Base-by-base conservation (phyloP, 2,888 invertebrate species). In the Kuschelorhynchus macadamiae region DNA sequence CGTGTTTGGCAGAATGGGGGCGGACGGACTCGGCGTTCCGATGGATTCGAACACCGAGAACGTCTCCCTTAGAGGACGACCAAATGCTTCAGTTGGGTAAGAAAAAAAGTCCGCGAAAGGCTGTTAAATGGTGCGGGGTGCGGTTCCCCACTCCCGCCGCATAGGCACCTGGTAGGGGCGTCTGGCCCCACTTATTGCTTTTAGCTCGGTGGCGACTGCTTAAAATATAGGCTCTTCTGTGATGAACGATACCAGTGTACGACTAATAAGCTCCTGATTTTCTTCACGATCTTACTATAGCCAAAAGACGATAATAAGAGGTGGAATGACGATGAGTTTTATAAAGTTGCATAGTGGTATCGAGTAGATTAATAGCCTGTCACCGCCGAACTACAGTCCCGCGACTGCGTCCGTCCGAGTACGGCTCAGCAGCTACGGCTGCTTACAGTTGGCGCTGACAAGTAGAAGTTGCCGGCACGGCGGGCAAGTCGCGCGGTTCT, bases 1-100 rank as follows among this genome's bases (percentile, higher is more conserved):
- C 79, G 72, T 76, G 79, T 82, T 83, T 82, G 82, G 81, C 81
- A 82, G 81, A 83, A 77, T 74, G 74, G 74, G 72, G 60, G 72
- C 74, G 71, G 57, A 57, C 71, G 64, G 67, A 65, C 71, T 47
- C 59, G 33, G 56, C 41, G 69, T 71, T 68, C 71, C 70, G 70
- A 73, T 72, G 67, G 72, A 73, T 71, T 68, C 55, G 66, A 56
- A 69, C 71, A 67, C 72, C 65, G 61, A 64, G 70, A 65, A 73
- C 66, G 67, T 32, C 60, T 65, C 72, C 70, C 72, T 68, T 75
- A 78, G 78, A 79, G 79, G 76, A 75, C 78, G 78, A 75, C 75
- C 75, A 76, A 76, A 70, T 71, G 69, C 71, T 67, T 63, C 65
- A 57, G 61, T 66, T 68, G 56, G 69, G 57, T 65, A 59, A 66